phyloP scores from a whole-genome alignment of 1,140 invertebrate species.

The Frieseomelitta varia region DNA sequence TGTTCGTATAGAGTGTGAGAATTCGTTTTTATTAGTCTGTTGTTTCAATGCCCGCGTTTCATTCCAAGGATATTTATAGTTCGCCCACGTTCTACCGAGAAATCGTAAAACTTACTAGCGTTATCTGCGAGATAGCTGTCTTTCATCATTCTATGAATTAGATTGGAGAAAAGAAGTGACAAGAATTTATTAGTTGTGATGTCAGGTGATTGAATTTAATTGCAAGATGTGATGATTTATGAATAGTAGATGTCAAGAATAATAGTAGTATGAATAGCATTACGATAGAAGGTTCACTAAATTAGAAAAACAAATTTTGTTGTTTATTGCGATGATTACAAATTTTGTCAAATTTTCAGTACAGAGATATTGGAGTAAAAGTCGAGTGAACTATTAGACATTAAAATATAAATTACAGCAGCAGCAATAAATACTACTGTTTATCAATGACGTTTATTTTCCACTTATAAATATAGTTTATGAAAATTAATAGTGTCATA shows the following conservation, averaged over 20 bases:
- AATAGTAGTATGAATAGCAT: background rate
- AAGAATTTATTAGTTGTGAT: background rate
- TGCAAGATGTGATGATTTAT: background rate
- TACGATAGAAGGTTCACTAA: no score
- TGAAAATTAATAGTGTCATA: no score
- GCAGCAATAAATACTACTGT: no score
- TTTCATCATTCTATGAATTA: background rate
- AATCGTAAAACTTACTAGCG: conserved; percentile 4
- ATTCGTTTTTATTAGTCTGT: background rate
- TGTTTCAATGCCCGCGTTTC: conserved; percentile 1
- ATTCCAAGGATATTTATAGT: conserved; percentile 31
- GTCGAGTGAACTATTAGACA: background rate
- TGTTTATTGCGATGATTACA: background rate
- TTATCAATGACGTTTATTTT: background rate
- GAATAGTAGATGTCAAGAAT: background rate
- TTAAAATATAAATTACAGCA: background rate
- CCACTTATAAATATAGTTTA: background rate
- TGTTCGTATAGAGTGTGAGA: background rate
- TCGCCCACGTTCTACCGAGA: conserved; percentile 19
- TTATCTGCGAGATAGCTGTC: background rate
- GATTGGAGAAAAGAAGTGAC: background rate
- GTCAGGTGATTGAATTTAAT: background rate
- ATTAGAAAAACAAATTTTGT: no score
- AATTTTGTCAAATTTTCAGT: background rate
- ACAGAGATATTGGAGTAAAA: fast-evolving